Conservation (phyloP, 1,140 invertebrate species). For the Orussus abietinus region DNA sequence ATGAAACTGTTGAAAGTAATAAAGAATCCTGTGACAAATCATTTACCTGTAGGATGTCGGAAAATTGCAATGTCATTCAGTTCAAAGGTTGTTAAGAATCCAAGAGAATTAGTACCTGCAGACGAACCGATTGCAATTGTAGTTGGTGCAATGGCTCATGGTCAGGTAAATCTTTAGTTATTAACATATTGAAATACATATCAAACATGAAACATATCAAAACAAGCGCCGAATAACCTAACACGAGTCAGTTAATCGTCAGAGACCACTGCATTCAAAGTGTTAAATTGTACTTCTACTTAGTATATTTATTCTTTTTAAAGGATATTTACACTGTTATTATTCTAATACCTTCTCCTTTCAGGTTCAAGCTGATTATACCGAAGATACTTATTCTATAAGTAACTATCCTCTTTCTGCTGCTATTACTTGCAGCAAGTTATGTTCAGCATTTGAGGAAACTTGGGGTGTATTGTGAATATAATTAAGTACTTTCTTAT, state of each 20-base stretch:
- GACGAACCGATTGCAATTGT: slow-evolving; percentile 85
- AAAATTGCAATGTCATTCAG: slow-evolving; percentile 91
- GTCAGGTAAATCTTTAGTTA: slow-evolving; percentile 68
- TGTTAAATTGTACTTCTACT: too few species aligned
- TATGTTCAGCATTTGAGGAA: slow-evolving; percentile 97
- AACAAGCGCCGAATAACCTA: too few species aligned
- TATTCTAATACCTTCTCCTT: too few species aligned
- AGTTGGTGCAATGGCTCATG: slow-evolving; percentile 96
- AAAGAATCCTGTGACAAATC: slow-evolving; percentile 93
- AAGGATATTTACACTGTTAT: too few species aligned
- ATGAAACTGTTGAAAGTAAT: slow-evolving; percentile 95
- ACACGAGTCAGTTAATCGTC: too few species aligned
- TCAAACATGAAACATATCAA: too few species aligned
- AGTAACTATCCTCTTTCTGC: slow-evolving; percentile 96
- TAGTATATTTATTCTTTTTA: slow-evolving; percentile 23
- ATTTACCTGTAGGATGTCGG: slow-evolving; percentile 91
- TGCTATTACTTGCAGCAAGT: slow-evolving; percentile 91
- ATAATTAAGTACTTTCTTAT: background rate
- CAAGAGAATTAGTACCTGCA: slow-evolving; percentile 75
- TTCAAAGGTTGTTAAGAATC: slow-evolving; percentile 72
- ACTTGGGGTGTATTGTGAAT: slow-evolving; percentile 79
- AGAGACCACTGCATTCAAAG: too few species aligned
- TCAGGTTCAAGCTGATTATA: slow-evolving; percentile 83
- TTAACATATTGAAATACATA: too few species aligned
- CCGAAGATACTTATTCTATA: slow-evolving; percentile 86